Base-by-base conservation (phyloP, 2,113 vertebrate genomes). In the Psilopogon haemacephalus region DNA sequence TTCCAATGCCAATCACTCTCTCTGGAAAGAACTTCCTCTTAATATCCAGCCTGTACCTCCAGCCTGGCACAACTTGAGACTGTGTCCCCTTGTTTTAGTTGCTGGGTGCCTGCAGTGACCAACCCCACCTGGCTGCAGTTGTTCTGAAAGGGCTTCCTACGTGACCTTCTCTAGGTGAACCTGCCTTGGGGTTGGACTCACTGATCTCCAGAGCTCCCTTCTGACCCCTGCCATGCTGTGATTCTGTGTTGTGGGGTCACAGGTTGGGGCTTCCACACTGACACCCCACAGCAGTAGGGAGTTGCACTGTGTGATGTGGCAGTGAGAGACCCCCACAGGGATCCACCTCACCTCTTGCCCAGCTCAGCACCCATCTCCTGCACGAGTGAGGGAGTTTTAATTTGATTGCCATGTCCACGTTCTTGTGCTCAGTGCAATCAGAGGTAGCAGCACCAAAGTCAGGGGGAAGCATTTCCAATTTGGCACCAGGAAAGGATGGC, bases 401-500 rank as follows among this genome's bases (percentile, higher is more conserved):
- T 19, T 42, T 0, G 0, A 5, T 10, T 8, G 37, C 73, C 3
- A 13, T 20, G 44, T 16, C 26, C 19, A 14, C 26, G 2, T 62
- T 58, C 50, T 56, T 4, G 5, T 2, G 16, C 28, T 67, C 9
- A 38, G 69, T 23, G 83, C 68, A 7, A 17, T 6, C 64, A 62
- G 76, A 52, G 58, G 19, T 28, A 12, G 23, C 64, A 50, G 76
- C 55, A 10, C 3, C 14, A 2, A 12, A 10, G 11, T 3, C 17
- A 4, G 1, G 0, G 0, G 30, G 73, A 42, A 26, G 14, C 24
- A 5, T n/a, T 19, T 67, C 63, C 54, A 32, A 83, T 67, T 12
- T 30, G 5, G 69, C 7, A 0, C 2, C 3, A 0, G 2, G 0
- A 3, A 7, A 9, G 78, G 46, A 17, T 15, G n/a, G 84, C 12